These are phyloP conservation scores for Noctua janthe DNA, from an alignment of 2,888 invertebrate genomes.

Conservation along the genomic window DNA sequence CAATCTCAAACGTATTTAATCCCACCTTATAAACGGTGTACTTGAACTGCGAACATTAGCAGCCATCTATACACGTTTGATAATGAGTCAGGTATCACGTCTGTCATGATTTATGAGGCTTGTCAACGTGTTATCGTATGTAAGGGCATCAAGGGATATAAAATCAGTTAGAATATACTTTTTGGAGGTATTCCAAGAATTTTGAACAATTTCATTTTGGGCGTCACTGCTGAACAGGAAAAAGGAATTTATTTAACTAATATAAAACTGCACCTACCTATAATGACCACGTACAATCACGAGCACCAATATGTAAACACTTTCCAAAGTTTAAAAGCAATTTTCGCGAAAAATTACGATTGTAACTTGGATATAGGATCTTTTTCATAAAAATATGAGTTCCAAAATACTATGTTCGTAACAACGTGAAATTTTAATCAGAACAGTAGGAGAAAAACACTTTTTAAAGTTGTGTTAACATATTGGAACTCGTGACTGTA, in stretches of 20 bases:
- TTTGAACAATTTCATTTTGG: constrained; percentile 5
- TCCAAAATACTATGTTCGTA: too few relatives aligned
- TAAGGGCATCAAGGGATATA: constrained; percentile 19
- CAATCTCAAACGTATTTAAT: background rate
- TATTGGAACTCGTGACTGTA: background rate
- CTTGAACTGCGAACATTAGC: background rate
- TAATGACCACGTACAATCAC: background rate
- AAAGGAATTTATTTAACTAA: background rate
- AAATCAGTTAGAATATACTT: constrained; percentile 9
- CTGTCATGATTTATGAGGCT: constrained; percentile 42
- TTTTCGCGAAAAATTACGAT: too few relatives aligned
- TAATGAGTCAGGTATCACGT: constrained; percentile 17
- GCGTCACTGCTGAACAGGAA: constrained; percentile 27
- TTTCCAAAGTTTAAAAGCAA: too few relatives aligned
- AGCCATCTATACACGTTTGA: constrained; percentile 2
- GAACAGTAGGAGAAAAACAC: too few relatives aligned
- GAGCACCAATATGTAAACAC: too few relatives aligned
- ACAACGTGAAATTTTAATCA: too few relatives aligned
- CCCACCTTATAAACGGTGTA: background rate
- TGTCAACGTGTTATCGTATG: constrained; percentile 42
- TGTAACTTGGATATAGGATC: too few relatives aligned
- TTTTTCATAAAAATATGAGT: too few relatives aligned
- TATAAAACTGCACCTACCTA: background rate
- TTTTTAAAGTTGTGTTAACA: too few relatives aligned
- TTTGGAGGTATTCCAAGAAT: constrained; percentile 40